A percentile compares a stretch with the other conserved stretches of the same genome.
Conservation (phyloP, 2,888 invertebrate species). For the Caenorhabditis macrosperma region DNA sequence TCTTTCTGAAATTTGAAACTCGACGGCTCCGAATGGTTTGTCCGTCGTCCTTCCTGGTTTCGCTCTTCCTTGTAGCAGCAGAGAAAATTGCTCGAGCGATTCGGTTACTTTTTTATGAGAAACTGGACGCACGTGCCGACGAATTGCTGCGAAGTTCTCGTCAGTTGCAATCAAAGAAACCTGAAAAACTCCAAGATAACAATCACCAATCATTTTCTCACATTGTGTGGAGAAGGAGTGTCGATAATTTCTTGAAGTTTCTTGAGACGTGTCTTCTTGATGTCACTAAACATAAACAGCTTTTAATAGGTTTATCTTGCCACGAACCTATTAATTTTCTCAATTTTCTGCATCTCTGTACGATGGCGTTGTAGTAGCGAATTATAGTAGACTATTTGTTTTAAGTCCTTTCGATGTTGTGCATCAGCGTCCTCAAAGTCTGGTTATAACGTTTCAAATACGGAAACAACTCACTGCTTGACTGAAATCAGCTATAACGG, state of each 20-base stretch:
- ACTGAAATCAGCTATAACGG: slow-evolving; percentile 11
- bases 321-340: slow-evolving; percentile 40
- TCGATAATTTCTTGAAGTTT: slow-evolving; percentile 43
- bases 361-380: slow-evolving; percentile 57
- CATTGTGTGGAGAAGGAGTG: slow-evolving; percentile 39
- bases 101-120: slow-evolving; percentile 40
- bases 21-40: slow-evolving; percentile 30
- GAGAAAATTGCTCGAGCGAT: slow-evolving; percentile 13
- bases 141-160: slow-evolving; percentile 23
- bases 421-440: slow-evolving; percentile 21
- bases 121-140: slow-evolving; percentile 34
- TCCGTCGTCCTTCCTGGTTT: slow-evolving; percentile 17
- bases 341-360: slow-evolving; percentile 51
- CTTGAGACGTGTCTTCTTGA: slow-evolving; percentile 24
- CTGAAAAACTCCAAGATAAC: slow-evolving; percentile 5
- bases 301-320: not conserved
- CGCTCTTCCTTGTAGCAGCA: slow-evolving; percentile 24
- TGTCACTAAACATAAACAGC: slow-evolving; percentile 19
- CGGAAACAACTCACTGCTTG: slow-evolving; percentile 18
- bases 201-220: slow-evolving; percentile 12
- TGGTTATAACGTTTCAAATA: not conserved
- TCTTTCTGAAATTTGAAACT: slow-evolving; percentile 43
- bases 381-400: slow-evolving; percentile 57
- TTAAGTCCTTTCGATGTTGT: slow-evolving; percentile 44
- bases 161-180: slow-evolving; percentile 42